Percentiles rank a stretch among this genome's conserved stretches.
Conservation (phyloP, 2,888 invertebrate species). For the Phengaris alcon region DNA sequence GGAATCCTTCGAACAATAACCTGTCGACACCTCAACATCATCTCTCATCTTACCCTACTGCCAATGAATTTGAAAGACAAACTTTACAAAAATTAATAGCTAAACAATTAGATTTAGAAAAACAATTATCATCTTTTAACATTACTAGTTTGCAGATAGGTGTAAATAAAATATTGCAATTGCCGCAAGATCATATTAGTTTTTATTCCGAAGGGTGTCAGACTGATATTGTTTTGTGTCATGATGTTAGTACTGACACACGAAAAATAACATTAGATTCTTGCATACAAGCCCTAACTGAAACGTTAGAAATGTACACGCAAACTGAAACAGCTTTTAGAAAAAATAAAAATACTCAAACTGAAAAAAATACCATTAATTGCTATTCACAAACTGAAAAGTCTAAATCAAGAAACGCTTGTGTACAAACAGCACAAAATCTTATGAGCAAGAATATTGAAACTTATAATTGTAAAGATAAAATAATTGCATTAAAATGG, state of each 20-base stretch:
- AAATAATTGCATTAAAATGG: constrained; percentile 45
- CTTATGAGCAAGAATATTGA: constrained; percentile 54
- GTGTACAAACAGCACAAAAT: constrained; percentile 55
- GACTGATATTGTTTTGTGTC: constrained; percentile 62
- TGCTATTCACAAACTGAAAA: constrained; percentile 61
- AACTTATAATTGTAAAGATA: constrained; percentile 43
- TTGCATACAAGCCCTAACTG: constrained; percentile 57
- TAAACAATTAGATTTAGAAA: constrained; percentile 69
- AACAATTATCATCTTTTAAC: constrained; percentile 61
- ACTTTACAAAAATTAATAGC: constrained; percentile 63
- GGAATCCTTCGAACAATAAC: constrained; percentile 56
- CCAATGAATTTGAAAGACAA: constrained; percentile 54
- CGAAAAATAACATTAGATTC: constrained; percentile 64
- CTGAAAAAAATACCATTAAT: constrained; percentile 49
- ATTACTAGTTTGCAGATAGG: constrained; percentile 60
- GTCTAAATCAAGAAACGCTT: constrained; percentile 53
- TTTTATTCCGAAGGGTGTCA: constrained; percentile 68
- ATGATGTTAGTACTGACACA: constrained; percentile 65
- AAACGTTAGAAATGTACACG: constrained; percentile 60
- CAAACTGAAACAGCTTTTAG: constrained; percentile 62
- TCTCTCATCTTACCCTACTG: constrained; percentile 46
- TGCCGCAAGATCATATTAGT: constrained; percentile 60
- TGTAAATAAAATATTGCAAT: constrained; percentile 61
- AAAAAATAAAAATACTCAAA: constrained; percentile 65
- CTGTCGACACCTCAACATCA: constrained; percentile 57